Evolutionary conservation across 2,888 invertebrate genomes (phyloP).

Genomic region (Masnerella sp.): DNA sequence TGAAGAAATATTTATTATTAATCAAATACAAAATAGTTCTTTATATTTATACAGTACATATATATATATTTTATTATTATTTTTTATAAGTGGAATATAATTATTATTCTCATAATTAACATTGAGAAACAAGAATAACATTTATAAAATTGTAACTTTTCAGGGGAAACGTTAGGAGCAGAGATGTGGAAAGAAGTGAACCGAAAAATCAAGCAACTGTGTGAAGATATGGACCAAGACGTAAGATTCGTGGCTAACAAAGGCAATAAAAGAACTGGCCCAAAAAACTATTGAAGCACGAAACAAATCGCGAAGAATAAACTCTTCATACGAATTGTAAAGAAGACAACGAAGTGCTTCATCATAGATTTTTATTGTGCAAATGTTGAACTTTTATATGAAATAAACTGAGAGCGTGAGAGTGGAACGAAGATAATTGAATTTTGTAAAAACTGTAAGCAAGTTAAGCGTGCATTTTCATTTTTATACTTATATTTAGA

Average conservation of each 20-base stretch:
- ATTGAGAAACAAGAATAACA: not conserved
- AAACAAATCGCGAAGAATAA: constrained; percentile 20
- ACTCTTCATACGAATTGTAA: constrained; percentile 13
- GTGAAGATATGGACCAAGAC: constrained; percentile 72
- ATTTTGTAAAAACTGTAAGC: constrained; percentile 26
- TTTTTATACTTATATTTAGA: constrained; percentile 36
- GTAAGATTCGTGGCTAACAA: constrained; percentile 72
- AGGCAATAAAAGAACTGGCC: too few species aligned
- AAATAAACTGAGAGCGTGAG: constrained; percentile 3
- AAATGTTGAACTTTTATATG: constrained; percentile 35
- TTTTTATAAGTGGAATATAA: too few species aligned
- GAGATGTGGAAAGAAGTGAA: constrained; percentile 67
- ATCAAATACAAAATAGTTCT: too few species aligned
- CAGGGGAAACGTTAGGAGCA: constrained; percentile 66
- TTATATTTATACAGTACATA: too few species aligned
- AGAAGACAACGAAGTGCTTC: constrained; percentile 30
- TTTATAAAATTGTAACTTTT: constrained; percentile 26
- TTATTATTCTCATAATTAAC: not conserved
- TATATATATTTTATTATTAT: too few species aligned
- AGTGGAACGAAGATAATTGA: not conserved
- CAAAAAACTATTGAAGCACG: too few species aligned
- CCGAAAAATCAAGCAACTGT: constrained; percentile 68
- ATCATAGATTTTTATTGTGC: constrained; percentile 20
- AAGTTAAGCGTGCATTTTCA: constrained; percentile 17
- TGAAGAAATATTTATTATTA: too few species aligned